phyloP scores from a whole-genome alignment of 2,113 vertebrate species.

The Ageneiosus marmoratus region DNA sequence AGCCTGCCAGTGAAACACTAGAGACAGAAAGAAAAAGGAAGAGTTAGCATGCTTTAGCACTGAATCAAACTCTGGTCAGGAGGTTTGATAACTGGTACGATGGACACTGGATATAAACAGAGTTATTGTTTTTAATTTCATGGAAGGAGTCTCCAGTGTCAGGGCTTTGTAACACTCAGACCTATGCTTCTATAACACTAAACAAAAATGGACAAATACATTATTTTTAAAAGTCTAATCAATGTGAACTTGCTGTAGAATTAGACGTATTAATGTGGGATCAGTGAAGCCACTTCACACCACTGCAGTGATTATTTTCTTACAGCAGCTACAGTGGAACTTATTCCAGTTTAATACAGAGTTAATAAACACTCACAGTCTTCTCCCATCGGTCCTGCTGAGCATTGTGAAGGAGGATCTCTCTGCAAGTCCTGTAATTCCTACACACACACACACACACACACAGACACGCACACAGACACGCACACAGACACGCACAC shows the following conservation, averaged over 20 bases:
- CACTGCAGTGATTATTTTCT: not conserved
- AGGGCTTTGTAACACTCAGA: not conserved
- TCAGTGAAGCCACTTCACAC: not conserved
- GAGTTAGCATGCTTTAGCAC: not conserved
- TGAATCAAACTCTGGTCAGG: not conserved
- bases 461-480: conserved; percentile 3
- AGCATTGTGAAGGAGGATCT: conserved; percentile 55
- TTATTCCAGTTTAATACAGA: not conserved
- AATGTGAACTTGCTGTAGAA: not conserved
- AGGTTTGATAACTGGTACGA: not conserved
- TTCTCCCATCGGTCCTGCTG: conserved; percentile 53
- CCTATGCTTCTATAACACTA: too few relatives aligned
- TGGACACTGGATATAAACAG: not conserved
- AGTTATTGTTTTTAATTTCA: not conserved
- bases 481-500: not conserved
- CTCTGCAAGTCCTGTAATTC: conserved; percentile 55
- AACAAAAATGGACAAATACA: not conserved
- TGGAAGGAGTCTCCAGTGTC: not conserved
- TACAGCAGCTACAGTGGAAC: not conserved
- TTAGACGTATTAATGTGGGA: not conserved
- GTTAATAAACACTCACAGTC: conserved; percentile 43
- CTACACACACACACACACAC: conserved; percentile 37
- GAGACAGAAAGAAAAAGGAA: not conserved
- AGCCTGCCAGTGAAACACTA: conserved; percentile 55
- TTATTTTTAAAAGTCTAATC: not conserved